Base-by-base conservation (phyloP, 2,888 invertebrate genomes). In the Anoplius nigerrimus region DNA sequence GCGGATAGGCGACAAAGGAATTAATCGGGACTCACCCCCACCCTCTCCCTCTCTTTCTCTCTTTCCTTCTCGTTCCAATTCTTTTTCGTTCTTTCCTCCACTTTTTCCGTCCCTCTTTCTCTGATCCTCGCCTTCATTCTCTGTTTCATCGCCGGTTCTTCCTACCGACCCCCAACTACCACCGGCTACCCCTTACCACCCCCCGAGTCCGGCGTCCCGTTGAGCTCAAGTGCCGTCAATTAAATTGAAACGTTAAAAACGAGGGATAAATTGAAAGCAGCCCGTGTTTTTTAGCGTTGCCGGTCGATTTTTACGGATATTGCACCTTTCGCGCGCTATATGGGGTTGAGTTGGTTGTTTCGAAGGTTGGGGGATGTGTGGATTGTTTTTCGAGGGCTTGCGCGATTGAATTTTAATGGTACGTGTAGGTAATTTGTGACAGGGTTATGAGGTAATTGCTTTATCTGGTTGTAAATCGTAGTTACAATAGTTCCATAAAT, bases 1-100 rank as follows among this genome's bases (percentile, higher is more conserved):
- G 79, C 72, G 79, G 77, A 80, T 78, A 80, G 80, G 74, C 73
- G 75, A 76, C 80, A 82, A 82, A 81, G 82, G 82, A 82, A 84
- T 84, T 85, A 84, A 84, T 84, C 82, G 82, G 79, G 74, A 74
- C 75, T 75, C 72, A 75, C 71, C 73, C 18, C 18, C 53, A 42
- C 1, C 34, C 34, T 13, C 62, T 21, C 48, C 53, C 34, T 53
- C 18, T 46, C 57, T 56, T 43, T 20, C 62, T 18, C 48, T n/a
- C 15, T 8, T 8, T 21, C 21, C 55, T 34, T 27, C n/a, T n/a
- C n/a, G n/a, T n/a, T n/a, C n/a, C n/a, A n/a, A n/a, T n/a, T 18
- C 48, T n/a, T 5, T 8, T 8, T 21, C 21, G 24, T 34, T 27
- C 24, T 34, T 22, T 22, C 15, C 56, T 59, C 27, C 48, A 34